These are phyloP conservation scores for Neoniphon sammara DNA, from an alignment of 2,797 vertebrate genomes.

Conservation along the genomic window DNA sequence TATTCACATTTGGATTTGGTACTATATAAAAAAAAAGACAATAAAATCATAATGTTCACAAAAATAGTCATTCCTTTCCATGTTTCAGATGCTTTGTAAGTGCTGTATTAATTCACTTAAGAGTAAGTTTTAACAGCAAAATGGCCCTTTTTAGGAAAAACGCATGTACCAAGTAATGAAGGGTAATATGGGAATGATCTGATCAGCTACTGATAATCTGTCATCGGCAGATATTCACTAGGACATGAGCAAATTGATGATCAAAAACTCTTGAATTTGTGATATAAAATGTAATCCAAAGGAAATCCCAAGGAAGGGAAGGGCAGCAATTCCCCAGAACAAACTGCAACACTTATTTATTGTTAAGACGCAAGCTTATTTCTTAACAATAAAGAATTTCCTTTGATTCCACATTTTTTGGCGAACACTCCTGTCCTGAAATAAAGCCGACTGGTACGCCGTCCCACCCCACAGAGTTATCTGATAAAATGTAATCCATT, in stretches of 20 bases:
- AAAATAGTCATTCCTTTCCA: conserved; percentile 64
- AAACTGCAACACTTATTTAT: too few relatives aligned
- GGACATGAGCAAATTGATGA: too few relatives aligned
- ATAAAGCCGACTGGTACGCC: too few relatives aligned
- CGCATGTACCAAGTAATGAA: conserved; percentile 28
- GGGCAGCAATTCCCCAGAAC: too few relatives aligned
- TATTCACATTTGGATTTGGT: conserved; percentile 50
- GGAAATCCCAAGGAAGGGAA: too few relatives aligned
- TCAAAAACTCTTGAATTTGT: too few relatives aligned
- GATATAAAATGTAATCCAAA: too few relatives aligned
- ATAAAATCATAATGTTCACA: conserved; percentile 63
- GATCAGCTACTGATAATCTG: conserved; percentile 16
- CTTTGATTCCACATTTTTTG: too few relatives aligned
- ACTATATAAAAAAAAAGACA: conserved; percentile 49
- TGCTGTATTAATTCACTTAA: conserved; percentile 49
- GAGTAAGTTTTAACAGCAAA: conserved; percentile 24
- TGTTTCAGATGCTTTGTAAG: conserved; percentile 27
- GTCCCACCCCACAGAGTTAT: too few relatives aligned
- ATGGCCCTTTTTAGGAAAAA: conserved; percentile 16
- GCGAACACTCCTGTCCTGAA: too few relatives aligned
- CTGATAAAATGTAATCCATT: conserved; percentile 38
- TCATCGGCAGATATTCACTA: conserved; percentile 11
- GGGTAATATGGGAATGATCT: conserved; percentile 1
- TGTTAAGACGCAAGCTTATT: too few relatives aligned
- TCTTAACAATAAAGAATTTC: too few relatives aligned